phyloP scores from a whole-genome alignment of 2,888 invertebrate genomes.

The Eremobia ochroleuca region DNA sequence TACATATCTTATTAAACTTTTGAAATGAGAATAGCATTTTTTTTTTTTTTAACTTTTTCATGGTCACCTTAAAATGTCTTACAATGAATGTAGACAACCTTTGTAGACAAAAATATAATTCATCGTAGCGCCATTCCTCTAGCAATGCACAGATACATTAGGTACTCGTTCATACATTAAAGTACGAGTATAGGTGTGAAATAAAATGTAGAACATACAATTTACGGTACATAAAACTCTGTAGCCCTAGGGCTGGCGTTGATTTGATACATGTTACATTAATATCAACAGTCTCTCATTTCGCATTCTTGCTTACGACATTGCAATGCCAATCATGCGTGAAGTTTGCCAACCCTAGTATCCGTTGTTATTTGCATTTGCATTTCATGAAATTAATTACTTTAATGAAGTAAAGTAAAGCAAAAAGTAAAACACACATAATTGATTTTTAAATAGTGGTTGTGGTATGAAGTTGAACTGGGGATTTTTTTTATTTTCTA shows the following conservation, averaged over 20 bases:
- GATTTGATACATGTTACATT: constrained; percentile 52
- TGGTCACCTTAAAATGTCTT: not conserved
- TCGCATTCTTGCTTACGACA: constrained; percentile 66
- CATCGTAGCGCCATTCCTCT: no score
- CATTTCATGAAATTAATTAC: constrained; percentile 65
- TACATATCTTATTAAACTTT: no score
- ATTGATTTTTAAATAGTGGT: constrained; percentile 61
- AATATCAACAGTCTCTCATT: constrained; percentile 63
- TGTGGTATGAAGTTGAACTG: constrained; percentile 44
- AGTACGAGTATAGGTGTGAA: no score
- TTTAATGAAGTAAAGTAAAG: constrained; percentile 44
- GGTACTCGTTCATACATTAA: no score
- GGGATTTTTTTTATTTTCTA: constrained; percentile 13
- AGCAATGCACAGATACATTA: not conserved
- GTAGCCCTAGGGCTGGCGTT: constrained; percentile 39
- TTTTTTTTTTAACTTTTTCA: no score
- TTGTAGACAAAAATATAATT: not conserved
- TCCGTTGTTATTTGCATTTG: constrained; percentile 65
- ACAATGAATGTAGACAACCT: no score
- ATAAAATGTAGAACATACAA: constrained; percentile 20
- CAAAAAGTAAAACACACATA: constrained; percentile 52
- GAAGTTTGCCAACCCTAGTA: constrained; percentile 59
- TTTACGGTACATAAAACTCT: not conserved
- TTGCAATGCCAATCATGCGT: constrained; percentile 57
- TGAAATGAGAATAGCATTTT: no score